Evolutionary conservation across 2,797 vertebrate genomes (phyloP).

Genomic region (Borostomias antarcticus): DNA sequence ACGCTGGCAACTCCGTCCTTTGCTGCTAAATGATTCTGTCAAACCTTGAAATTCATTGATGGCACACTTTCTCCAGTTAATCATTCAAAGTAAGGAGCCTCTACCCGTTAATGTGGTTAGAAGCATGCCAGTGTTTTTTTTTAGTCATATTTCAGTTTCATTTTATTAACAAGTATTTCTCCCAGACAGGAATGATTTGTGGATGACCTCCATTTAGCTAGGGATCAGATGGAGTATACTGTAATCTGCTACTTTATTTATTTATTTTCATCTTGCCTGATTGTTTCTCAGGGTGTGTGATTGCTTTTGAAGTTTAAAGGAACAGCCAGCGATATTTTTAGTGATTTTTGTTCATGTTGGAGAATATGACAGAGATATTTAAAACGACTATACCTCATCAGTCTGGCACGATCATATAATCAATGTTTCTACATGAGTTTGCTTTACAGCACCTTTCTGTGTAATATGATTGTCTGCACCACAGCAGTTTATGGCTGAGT

Average conservation of each 20-base stretch:
- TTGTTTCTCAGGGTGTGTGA: slow-evolving; percentile 19
- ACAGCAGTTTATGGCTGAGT: slow-evolving; percentile 18
- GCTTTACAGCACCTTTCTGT: background rate
- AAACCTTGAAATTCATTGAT: slow-evolving; percentile 30
- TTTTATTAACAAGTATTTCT: slow-evolving; percentile 42
- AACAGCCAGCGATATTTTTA: background rate
- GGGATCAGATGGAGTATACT: slow-evolving; percentile 62
- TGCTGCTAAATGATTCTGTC: slow-evolving; percentile 37
- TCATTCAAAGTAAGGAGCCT: slow-evolving; percentile 29
- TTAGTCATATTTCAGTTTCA: background rate
- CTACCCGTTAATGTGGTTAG: slow-evolving; percentile 34
- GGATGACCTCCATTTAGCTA: slow-evolving; percentile 64
- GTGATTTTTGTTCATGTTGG: too few relatives aligned
- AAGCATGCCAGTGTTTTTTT: slow-evolving; percentile 31
- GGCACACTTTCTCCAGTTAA: slow-evolving; percentile 30
- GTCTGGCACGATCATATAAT: background rate
- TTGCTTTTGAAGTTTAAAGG: slow-evolving; percentile 7
- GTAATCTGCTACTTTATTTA: slow-evolving; percentile 63
- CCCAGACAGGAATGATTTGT: slow-evolving; percentile 60
- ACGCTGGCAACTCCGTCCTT: slow-evolving; percentile 8
- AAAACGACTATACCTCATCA: background rate
- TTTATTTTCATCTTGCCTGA: slow-evolving; percentile 37
- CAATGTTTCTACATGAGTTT: too few relatives aligned
- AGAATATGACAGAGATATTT: background rate
- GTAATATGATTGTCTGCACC: slow-evolving; percentile 28